Evolutionary conservation across 2,113 vertebrate species (phyloP).

Genomic region (human (Homo sapiens)): DNA sequence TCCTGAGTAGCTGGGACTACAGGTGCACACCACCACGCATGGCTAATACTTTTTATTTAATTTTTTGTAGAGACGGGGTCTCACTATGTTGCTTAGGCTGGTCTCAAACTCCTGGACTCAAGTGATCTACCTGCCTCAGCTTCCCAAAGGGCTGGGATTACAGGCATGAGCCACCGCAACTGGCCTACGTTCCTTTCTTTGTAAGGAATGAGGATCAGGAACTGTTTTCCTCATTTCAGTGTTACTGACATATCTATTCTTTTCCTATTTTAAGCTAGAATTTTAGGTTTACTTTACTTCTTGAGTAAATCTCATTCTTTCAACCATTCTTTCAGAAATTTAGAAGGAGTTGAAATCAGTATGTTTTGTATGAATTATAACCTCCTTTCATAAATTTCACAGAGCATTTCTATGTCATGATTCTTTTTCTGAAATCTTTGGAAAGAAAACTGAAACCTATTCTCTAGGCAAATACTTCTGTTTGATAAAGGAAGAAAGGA

Average conservation of each 20-base stretch:
- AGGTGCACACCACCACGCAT: no score
- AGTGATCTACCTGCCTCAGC: no score
- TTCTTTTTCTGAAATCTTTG: not conserved
- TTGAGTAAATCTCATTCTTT: slow-evolving; percentile 6
- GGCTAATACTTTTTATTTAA: no score
- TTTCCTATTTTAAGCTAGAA: not conserved
- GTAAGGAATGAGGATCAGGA: not conserved
- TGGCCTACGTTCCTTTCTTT: not conserved
- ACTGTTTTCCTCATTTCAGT: slow-evolving; percentile 25
- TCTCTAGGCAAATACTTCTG: slow-evolving; percentile 3
- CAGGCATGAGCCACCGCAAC: no score
- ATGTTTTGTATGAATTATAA: not conserved
- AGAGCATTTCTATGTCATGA: not conserved
- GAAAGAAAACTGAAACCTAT: not conserved
- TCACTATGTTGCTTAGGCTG: no score
- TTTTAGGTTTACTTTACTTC: not conserved
- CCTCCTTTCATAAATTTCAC: not conserved
- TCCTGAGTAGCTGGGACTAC: no score
- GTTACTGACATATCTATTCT: slow-evolving; percentile 5
- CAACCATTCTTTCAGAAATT: slow-evolving; percentile 45
- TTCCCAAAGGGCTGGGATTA: no score
- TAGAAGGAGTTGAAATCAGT: slow-evolving; percentile 29
- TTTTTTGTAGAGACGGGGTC: no score
- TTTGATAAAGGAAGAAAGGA: not conserved
- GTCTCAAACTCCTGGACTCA: no score